Base-by-base conservation (phyloP, 2,888 invertebrate genomes). In the Geophilus truncorum region DNA sequence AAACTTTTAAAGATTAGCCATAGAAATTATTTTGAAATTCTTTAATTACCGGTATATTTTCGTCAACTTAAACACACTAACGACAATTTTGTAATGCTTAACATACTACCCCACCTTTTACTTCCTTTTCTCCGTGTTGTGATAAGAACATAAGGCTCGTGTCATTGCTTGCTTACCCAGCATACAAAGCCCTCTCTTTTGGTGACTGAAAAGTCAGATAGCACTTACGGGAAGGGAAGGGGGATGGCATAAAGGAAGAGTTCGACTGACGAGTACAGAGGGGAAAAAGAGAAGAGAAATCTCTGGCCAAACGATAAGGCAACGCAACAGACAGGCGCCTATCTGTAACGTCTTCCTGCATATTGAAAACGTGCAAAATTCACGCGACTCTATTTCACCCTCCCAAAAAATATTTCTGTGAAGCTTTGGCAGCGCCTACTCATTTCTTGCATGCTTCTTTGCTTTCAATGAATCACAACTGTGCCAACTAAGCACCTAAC, bases 261-360 rank as follows among this genome's bases (percentile, higher is more conserved):
- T 28, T 25, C 70, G 28, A 70, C 70, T 28, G n/a, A n/a, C n/a
- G n/a, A n/a, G n/a, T n/a, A n/a, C 28, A 70, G 12, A 23, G 70
- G 28, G 28, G 70, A n/a, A 10, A 28, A 70, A 28, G 28, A 51
- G 70, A 70, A 70, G 70, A 70, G 70, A 70, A 70, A 28, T 12
- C 70, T 70, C 70, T 70, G 70, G 70, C 70, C 70, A 70, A n/a
- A 70, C 70, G 70, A 70, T 70, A 70, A 70, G 70, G 70, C 70
- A 70, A 70, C 70, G 70, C 25, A 70, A 70, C 25, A 10, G 70
- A 70, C 70, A 70, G 70, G 70, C 70, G 23, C 70, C 70, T 78
- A 78, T 78, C 78, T 78, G 25, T 25, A 78, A 78, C 78, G 78
- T 45, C 78, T 78, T 78, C 78, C 78, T 78, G 78, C 78, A 78